Evolutionary conservation across 2,888 invertebrate genomes (phyloP).

Genomic region (Hofmannophila pseudospretella): DNA sequence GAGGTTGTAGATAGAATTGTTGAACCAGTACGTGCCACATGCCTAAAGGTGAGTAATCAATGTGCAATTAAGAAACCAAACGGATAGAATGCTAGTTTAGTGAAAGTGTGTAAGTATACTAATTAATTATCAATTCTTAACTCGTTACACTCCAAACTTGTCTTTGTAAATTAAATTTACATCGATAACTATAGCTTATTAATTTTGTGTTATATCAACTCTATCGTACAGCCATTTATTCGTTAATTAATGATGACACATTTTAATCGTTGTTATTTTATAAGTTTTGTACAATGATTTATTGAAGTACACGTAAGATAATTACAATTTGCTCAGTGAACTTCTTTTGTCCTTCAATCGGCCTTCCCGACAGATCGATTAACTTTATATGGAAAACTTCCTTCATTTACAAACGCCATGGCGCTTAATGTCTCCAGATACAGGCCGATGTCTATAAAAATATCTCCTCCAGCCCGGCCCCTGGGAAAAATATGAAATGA

Average conservation of each 20-base stretch:
- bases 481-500: constrained; percentile 2
- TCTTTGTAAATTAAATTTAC: neutral
- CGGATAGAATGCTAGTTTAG: neutral
- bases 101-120: constrained; percentile 1
- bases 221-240: no score
- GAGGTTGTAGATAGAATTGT: constrained; percentile 1
- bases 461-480: constrained; percentile 1
- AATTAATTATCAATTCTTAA: neutral
- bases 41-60: constrained; percentile 3
- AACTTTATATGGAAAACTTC: constrained; percentile 19
- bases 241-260: constrained; percentile 1
- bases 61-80: constrained; percentile 7
- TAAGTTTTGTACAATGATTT: constrained; percentile 15
- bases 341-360: constrained; percentile 17
- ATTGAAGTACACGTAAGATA: constrained; percentile 20
- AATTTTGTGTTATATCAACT: no score
- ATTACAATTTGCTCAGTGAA: constrained; percentile 14
- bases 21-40: constrained; percentile 1
- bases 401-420: constrained; percentile 6
- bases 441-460: constrained; percentile 1
- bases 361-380: constrained; percentile 19
- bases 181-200: neutral
- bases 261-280: constrained; percentile 10
- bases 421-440: constrained; percentile 6
- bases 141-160: neutral